A percentile compares a stretch with the other conserved stretches of the same genome.
Evolutionary conservation across 2,888 invertebrate genomes (phyloP).

Genomic region (Sesia bembeciformis): DNA sequence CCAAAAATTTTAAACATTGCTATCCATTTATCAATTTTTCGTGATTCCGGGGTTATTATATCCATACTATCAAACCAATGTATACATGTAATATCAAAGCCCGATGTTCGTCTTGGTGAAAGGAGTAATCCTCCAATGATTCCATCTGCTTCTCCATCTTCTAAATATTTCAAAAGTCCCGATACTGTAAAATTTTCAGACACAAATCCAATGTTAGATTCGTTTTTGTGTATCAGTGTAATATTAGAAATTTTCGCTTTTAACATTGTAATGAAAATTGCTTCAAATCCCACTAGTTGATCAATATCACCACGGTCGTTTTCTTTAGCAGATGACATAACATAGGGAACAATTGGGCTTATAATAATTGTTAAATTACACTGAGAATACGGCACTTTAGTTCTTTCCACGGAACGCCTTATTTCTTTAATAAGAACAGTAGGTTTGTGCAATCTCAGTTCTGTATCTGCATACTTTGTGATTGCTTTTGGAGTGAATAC

Average conservation of each 20-base stretch:
- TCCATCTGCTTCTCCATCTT: conserved; percentile 2
- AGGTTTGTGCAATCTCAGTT: not conserved
- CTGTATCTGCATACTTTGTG: conserved; percentile 1
- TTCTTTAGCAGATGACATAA: too few relatives aligned
- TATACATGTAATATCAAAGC: conserved; percentile 7
- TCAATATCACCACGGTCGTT: not conserved
- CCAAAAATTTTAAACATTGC: conserved; percentile 4
- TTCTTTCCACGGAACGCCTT: too few relatives aligned
- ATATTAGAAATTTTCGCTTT: conserved; percentile 2
- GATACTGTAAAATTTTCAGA: conserved; percentile 4
- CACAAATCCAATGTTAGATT: conserved; percentile 1
- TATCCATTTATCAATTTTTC: conserved; percentile 6
- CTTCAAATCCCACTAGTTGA: conserved; percentile 6
- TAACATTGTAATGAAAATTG: conserved; percentile 5
- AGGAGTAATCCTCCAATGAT: conserved; percentile 3
- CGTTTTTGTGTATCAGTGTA: not conserved
- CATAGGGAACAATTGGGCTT: too few relatives aligned
- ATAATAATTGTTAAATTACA: too few relatives aligned
- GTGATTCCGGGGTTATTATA: conserved; percentile 5
- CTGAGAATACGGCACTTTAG: too few relatives aligned
- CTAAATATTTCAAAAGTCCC: conserved; percentile 2
- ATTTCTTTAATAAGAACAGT: too few relatives aligned
- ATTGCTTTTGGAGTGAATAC: conserved; percentile 5
- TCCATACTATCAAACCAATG: conserved; percentile 5
- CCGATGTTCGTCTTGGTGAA: conserved; percentile 2